A percentile compares a stretch with the other conserved stretches of the same genome.
phyloP scores from a whole-genome alignment of 1,140 invertebrate genomes.

The Physella acuta region DNA sequence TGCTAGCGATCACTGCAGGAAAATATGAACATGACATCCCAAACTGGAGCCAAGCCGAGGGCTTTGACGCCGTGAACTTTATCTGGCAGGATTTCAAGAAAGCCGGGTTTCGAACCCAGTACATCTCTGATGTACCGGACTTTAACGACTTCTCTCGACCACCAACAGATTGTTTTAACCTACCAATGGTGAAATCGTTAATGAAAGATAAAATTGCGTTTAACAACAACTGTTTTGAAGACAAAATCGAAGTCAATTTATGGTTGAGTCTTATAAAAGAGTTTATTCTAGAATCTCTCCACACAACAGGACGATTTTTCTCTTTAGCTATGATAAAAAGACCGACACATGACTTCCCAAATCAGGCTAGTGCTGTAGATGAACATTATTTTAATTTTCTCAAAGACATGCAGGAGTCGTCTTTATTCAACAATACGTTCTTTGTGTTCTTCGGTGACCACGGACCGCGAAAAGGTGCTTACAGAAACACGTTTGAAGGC shows the following conservation, averaged over 20 bases:
- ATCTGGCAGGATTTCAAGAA: slow-evolving; percentile 31
- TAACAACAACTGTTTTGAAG: slow-evolving; percentile 18
- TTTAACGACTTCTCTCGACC: slow-evolving; percentile 19
- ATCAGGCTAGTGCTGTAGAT: slow-evolving; percentile 6
- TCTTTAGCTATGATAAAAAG: not conserved
- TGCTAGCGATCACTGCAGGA: slow-evolving; percentile 11
- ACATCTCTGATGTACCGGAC: slow-evolving; percentile 29
- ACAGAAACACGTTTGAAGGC: slow-evolving; percentile 2
- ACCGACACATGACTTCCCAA: slow-evolving; percentile 11
- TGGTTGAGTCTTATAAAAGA: slow-evolving; percentile 13
- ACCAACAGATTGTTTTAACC: slow-evolving; percentile 23
- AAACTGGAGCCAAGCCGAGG: not conserved
- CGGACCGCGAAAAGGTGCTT: not conserved
- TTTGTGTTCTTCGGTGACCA: slow-evolving; percentile 26
- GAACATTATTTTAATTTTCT: slow-evolving; percentile 15
- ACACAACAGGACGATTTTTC: slow-evolving; percentile 7
- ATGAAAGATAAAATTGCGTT: not conserved
- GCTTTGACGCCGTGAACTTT: slow-evolving; percentile 15
- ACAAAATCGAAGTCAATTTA: not conserved
- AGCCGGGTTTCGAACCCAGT: slow-evolving; percentile 31
- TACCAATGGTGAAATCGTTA: slow-evolving; percentile 18
- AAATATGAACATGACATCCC: not conserved
- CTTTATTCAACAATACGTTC: slow-evolving; percentile 12
- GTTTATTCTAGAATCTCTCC: slow-evolving; percentile 5
- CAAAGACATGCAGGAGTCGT: not conserved